Percentiles rank a stretch among this genome's conserved stretches.
phyloP scores from a whole-genome alignment of 2,797 vertebrate species.

The Sebastes minor region DNA sequence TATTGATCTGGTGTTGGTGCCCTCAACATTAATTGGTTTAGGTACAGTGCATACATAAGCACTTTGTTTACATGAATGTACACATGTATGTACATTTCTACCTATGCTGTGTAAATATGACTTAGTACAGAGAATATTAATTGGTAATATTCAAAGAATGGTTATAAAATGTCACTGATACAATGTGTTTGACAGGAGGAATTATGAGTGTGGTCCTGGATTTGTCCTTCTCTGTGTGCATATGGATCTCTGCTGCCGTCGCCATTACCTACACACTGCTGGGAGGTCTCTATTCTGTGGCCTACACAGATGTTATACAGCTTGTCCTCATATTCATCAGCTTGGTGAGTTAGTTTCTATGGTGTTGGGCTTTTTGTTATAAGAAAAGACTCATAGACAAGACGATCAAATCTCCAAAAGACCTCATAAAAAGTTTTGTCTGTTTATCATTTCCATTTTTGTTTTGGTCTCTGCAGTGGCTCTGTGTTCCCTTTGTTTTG shows the following conservation, averaged over 20 bases:
- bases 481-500: slow-evolving; percentile 77
- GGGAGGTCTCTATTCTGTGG: slow-evolving; percentile 79
- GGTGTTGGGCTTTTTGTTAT: background rate
- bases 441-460: background rate
- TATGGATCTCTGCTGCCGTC: slow-evolving; percentile 72
- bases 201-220: slow-evolving; percentile 78
- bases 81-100: background rate
- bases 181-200: too few species aligned
- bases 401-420: too few species aligned
- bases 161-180: too few species aligned
- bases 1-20: background rate
- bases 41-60: background rate
- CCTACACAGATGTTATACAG: slow-evolving; percentile 74
- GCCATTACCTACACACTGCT: slow-evolving; percentile 70
- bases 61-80: background rate
- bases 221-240: slow-evolving; percentile 57
- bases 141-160: too few species aligned
- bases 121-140: too few species aligned
- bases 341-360: slow-evolving; percentile 57
- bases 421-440: too few species aligned
- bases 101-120: too few species aligned
- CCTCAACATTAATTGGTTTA: background rate
- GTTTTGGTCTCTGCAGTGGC: slow-evolving; percentile 23
- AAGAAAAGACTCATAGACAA: background rate
- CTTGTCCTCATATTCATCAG: slow-evolving; percentile 74